These are phyloP conservation scores for Helicoverpa armigera DNA, from an alignment of 1,140 invertebrate genomes.

Conservation along the genomic window DNA sequence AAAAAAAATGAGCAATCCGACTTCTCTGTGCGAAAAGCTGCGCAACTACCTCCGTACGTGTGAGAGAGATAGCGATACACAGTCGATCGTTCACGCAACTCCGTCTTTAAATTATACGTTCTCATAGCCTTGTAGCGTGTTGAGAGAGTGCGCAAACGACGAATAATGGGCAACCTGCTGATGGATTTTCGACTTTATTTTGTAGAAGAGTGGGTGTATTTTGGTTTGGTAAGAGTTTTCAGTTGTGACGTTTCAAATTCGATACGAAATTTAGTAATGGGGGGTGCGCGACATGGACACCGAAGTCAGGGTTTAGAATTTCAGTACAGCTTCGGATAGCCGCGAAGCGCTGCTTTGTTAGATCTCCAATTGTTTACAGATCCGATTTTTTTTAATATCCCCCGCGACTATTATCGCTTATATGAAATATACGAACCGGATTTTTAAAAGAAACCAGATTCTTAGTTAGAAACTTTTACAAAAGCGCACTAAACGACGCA, in stretches of 20 bases:
- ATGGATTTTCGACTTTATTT: slow-evolving; percentile 41
- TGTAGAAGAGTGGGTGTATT: slow-evolving; percentile 48
- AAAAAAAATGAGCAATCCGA: slow-evolving; percentile 82
- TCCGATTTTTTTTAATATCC: slow-evolving; percentile 76
- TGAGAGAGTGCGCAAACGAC: slow-evolving; percentile 58
- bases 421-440: slow-evolving; percentile 48
- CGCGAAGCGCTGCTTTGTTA: slow-evolving; percentile 83
- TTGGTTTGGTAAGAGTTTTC: not conserved
- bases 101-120: slow-evolving; percentile 86
- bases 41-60: slow-evolving; percentile 58
- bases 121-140: slow-evolving; percentile 83
- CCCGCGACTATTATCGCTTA: slow-evolving; percentile 55
- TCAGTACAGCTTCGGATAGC: slow-evolving; percentile 86
- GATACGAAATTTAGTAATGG: slow-evolving; percentile 83
- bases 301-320: slow-evolving; percentile 85
- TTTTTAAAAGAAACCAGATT: slow-evolving; percentile 48
- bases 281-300: slow-evolving; percentile 85
- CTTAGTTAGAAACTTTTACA: slow-evolving; percentile 33
- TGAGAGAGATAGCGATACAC: slow-evolving; percentile 69
- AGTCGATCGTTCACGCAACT: slow-evolving; percentile 59
- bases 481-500: slow-evolving; percentile 38
- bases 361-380: slow-evolving; percentile 79
- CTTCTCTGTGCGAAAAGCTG: slow-evolving; percentile 70
- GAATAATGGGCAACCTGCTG: slow-evolving; percentile 29
- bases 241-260: slow-evolving; percentile 61